Base-by-base conservation (phyloP, 1,140 invertebrate species). In the Drosophila quadrilineata region DNA sequence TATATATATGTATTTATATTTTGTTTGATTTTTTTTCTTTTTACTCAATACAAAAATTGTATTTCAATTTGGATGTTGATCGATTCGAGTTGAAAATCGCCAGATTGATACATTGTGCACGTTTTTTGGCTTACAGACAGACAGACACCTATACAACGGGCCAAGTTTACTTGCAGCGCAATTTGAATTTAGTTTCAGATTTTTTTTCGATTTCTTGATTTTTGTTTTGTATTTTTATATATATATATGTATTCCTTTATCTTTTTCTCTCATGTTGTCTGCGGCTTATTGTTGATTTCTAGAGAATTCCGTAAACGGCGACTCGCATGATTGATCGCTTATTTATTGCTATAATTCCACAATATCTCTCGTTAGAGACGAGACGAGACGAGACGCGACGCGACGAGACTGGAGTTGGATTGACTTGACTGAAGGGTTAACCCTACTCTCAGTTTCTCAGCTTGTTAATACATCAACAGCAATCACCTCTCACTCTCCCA, bases 61-160 rank as follows among this genome's bases (percentile, higher is more conserved):
- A 88, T 85, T 85, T 87, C 87, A 85, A 88, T 88, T 84, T 80
- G 12, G 31, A 84, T 77, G 58, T 88, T 88, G 87, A 88, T 88
- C 87, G 87, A 88, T 88, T 87, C 49, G 59, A 29, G 17, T 1
- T 19, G 29, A 46, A 84, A 86, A 85, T 85, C 80, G 80, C 80
- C 80, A 72, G 75, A 86, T 75, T 86, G 80, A 86, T 86, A 86
- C 82, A 87, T 85, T 85, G 77, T 75, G 82, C 80, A 85, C 80
- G 80, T 85, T 85, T 85, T 84, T 86, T 75, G 80, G 80, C 79
- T 85, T 85, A 82, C 16, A 29, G 49, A 50, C 46, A 46, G 24
- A 24, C 48, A 46, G 31, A 67, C 56, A 59, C 36, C 19, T 41
- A 36, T 28, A 49, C 19, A 14, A 26, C 22, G 3, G 49, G 63